Base-by-base conservation (phyloP, 1,140 invertebrate genomes). In the Chlorops oryzae region DNA sequence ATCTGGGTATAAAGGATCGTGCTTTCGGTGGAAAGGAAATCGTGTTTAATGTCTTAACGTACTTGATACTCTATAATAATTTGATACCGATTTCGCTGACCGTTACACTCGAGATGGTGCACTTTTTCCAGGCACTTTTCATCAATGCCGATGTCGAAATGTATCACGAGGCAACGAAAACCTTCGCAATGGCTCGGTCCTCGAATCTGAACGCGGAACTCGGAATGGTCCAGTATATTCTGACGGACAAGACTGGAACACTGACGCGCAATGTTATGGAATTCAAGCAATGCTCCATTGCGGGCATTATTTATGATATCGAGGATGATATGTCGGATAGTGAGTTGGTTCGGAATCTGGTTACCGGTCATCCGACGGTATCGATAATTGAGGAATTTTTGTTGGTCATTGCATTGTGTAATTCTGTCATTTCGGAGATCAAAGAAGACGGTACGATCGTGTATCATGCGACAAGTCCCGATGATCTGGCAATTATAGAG, bases 131-230 rank as follows among this genome's bases (percentile, higher is more conserved):
- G 81, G 93, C 93, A 3, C 86, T 86, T 51, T 96, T 96, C 74
- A 96, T 96, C 42, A 93, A 95, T 62, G 89, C 89, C 80, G 97
- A 99, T 74, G 77, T 85, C 35, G 90, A 98, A 68, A 99, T 99
- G 97, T 98, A 97, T 75, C 86, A 98, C 74, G 83, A 80, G 55
- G 86, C 87, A 59, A 87, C 85, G 1, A 86, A 98, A 72, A 98
- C 93, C 9, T 92, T 92, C 13, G 97, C 97, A 2, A 88, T 93
- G 83, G 97, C 96, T 12, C 77, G 96, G 44, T 99, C 96, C 1
- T 98, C 94, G 22, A 99, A 99, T 80, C 78, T 99, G 2, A 99
- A 99, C 74, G 97, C 99, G 78, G 97, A 99, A 75, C 79, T 99
- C 5, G 97, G 97, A 53, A 94, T 97, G 84, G 88, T 98, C n/a